A percentile compares a stretch with the other conserved stretches of the same genome.
Conservation (phyloP, 2,113 vertebrate species). For the Jaculus jaculus region DNA sequence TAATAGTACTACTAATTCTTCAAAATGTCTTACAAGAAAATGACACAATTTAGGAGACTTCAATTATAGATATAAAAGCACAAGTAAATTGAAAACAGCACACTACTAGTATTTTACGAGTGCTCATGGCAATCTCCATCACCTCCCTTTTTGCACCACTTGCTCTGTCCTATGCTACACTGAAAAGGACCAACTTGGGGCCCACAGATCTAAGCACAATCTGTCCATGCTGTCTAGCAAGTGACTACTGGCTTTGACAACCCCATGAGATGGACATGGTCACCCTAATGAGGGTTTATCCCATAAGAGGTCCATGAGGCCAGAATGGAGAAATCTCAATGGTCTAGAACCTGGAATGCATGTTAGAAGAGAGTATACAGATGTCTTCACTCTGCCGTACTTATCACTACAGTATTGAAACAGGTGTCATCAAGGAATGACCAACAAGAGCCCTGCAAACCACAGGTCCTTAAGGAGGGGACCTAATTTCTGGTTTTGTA, state of each 20-base stretch:
- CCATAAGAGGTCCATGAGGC: not conserved
- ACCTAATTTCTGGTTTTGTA: not conserved
- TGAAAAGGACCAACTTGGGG: not conserved
- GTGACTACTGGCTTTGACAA: not conserved
- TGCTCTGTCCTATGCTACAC: not conserved
- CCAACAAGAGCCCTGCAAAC: not conserved
- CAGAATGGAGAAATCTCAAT: rapidly evolving
- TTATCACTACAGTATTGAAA: not conserved
- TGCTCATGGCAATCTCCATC: not conserved
- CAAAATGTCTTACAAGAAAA: not conserved
- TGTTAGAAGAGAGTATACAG: not conserved
- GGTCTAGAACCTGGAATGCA: not conserved
- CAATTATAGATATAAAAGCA: not conserved
- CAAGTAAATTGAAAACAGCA: not conserved
- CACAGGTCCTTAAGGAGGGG: not conserved
- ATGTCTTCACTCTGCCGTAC: rapidly evolving
- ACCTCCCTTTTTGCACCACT: not conserved
- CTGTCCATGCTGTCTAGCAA: not conserved
- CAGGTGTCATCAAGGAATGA: not conserved
- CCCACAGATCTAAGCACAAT: not conserved
- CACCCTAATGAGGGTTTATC: not conserved
- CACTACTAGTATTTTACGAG: not conserved
- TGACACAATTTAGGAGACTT: not conserved
- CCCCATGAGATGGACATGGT: not conserved
- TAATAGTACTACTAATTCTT: not conserved